phyloP scores from a whole-genome alignment of 2,888 invertebrate genomes.

The Diloba caeruleocephala region DNA sequence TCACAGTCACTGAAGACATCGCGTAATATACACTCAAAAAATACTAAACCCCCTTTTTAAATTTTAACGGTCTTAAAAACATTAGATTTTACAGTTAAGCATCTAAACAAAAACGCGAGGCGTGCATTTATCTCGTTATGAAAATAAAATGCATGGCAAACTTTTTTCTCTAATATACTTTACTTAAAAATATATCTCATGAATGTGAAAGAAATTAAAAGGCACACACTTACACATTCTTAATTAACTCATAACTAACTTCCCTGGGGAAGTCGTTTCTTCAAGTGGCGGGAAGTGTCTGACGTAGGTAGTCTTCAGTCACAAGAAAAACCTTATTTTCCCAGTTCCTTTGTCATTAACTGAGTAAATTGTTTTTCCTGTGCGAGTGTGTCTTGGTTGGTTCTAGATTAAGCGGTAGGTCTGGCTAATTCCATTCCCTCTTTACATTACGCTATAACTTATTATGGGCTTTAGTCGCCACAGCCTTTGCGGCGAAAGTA shows the following conservation, averaged over 20 bases:
- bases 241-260: conserved; percentile 54
- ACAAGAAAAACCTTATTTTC: conserved; percentile 69
- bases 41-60: too few species aligned
- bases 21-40: too few species aligned
- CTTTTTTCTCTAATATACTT: background rate
- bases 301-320: conserved; percentile 44
- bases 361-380: conserved; percentile 79
- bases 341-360: conserved; percentile 76
- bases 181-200: conserved; percentile 16
- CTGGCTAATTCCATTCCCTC: conserved; percentile 64
- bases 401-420: conserved; percentile 78
- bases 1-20: too few species aligned
- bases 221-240: conserved; percentile 28
- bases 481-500: conserved; percentile 18
- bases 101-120: background rate
- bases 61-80: too few species aligned
- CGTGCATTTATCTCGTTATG: conserved; percentile 3
- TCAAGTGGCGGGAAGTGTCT: conserved; percentile 48
- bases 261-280: conserved; percentile 48
- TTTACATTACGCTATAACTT: conserved; percentile 54
- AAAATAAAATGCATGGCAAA: conserved; percentile 11
- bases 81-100: too few species aligned
- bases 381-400: conserved; percentile 66
- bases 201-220: conserved; percentile 25
- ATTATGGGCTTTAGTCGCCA: conserved; percentile 57